Evolutionary conservation across 2,888 invertebrate genomes (phyloP).

Genomic region (Patella caerulea): DNA sequence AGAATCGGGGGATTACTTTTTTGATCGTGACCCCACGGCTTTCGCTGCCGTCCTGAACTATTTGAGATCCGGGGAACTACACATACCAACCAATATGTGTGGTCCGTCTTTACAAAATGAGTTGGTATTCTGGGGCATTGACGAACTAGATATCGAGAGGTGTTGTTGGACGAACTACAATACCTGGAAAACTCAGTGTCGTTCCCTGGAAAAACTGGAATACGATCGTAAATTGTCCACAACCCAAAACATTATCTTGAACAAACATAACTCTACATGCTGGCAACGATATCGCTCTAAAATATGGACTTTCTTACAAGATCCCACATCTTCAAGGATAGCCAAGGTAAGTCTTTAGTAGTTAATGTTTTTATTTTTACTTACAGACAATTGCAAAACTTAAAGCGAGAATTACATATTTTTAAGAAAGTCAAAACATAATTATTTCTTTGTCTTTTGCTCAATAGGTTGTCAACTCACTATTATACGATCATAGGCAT

Average conservation of each 20-base stretch:
- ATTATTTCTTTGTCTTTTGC: no score
- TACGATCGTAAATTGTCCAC: conserved; percentile 61
- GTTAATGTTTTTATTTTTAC: no score
- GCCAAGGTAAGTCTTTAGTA: conserved; percentile 53
- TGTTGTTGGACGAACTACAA: conserved; percentile 69
- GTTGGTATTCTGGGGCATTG: conserved; percentile 67
- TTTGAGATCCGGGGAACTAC: conserved; percentile 64
- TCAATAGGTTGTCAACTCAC: no score
- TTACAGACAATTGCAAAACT: no score
- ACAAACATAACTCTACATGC: conserved; percentile 44
- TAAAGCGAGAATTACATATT: no score
- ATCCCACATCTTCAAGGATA: conserved; percentile 57
- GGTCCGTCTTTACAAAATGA: conserved; percentile 65
- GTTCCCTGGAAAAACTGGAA: conserved; percentile 61
- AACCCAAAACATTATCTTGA: conserved; percentile 51
- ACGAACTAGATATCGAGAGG: conserved; percentile 64
- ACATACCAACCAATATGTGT: conserved; percentile 64
- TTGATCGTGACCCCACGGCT: conserved; percentile 64
- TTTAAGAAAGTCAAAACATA: no score
- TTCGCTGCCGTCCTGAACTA: conserved; percentile 64
- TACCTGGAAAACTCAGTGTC: conserved; percentile 64
- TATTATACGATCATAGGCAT: no score
- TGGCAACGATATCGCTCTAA: conserved; percentile 51
- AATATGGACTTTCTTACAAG: conserved; percentile 64
- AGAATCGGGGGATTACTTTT: conserved; percentile 58